Conservation (phyloP, 2,797 vertebrate species). For the Agapornis canus region DNA sequence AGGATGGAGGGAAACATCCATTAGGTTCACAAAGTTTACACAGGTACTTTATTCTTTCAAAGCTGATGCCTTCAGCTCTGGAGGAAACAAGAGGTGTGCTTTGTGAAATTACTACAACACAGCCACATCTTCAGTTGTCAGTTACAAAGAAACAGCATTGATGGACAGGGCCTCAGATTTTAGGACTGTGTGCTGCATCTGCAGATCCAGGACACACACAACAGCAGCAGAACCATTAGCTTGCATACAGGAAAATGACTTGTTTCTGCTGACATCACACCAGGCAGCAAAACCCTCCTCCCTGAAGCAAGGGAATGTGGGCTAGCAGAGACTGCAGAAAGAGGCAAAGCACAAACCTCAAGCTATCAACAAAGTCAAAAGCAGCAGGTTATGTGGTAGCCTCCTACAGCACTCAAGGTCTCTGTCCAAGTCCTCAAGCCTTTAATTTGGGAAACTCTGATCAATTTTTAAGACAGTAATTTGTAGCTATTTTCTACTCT, state of each 20-base stretch:
- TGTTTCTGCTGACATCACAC: constrained; percentile 50
- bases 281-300: background rate
- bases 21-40: background rate
- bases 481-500: background rate
- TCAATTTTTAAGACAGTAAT: background rate
- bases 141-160: background rate
- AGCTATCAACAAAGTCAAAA: background rate
- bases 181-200: background rate
- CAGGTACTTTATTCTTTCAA: background rate
- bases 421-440: background rate
- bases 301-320: background rate
- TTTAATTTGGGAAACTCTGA: background rate
- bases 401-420: background rate
- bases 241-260: background rate
- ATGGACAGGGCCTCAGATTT: background rate
- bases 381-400: background rate
- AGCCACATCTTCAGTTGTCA: background rate
- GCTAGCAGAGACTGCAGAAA: background rate
- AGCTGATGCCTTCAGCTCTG: background rate
- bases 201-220: background rate
- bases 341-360: background rate
- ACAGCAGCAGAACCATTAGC: constrained; percentile 24
- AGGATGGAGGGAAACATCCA: background rate
- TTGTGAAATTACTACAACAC: background rate
- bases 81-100: background rate